These are phyloP conservation scores for Bradypus variegatus DNA, from an alignment of 2,797 vertebrate species.

Conservation along the genomic window DNA sequence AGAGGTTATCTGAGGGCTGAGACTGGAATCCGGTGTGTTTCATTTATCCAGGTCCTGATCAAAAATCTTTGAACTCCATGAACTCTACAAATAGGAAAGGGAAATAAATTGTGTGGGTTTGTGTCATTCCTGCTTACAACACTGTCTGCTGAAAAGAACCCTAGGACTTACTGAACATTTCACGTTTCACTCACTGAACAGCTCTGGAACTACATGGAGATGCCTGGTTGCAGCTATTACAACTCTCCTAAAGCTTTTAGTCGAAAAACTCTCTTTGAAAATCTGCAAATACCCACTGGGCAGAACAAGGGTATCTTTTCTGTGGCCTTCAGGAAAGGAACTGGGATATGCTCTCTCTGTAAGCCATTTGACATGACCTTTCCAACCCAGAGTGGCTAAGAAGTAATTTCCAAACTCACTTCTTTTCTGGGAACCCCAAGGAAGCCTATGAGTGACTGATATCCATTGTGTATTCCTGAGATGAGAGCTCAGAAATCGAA, in stretches of 20 bases:
- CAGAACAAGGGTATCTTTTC: neutral
- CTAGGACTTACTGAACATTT: neutral
- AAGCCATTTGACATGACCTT: neutral
- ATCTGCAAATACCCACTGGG: neutral
- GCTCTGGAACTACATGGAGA: neutral
- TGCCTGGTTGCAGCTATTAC: neutral
- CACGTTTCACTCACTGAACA: too few relatives aligned
- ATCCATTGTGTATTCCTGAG: neutral
- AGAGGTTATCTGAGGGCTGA: neutral
- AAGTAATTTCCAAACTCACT: neutral
- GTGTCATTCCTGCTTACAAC: neutral
- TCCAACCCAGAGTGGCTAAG: neutral
- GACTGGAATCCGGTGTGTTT: neutral
- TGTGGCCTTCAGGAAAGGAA: neutral
- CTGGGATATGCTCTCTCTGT: neutral
- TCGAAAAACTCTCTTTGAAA: neutral
- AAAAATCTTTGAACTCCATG: neutral
- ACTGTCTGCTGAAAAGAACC: neutral
- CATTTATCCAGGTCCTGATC: neutral
- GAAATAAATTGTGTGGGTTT: neutral
- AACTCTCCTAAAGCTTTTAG: neutral
- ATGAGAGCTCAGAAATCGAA: neutral
- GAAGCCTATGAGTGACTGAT: neutral
- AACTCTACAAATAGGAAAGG: neutral
- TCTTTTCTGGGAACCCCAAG: neutral